A percentile compares a stretch with the other conserved stretches of the same genome.
Evolutionary conservation across 1,140 invertebrate species (phyloP).

Genomic region (Eumeta japonica): DNA sequence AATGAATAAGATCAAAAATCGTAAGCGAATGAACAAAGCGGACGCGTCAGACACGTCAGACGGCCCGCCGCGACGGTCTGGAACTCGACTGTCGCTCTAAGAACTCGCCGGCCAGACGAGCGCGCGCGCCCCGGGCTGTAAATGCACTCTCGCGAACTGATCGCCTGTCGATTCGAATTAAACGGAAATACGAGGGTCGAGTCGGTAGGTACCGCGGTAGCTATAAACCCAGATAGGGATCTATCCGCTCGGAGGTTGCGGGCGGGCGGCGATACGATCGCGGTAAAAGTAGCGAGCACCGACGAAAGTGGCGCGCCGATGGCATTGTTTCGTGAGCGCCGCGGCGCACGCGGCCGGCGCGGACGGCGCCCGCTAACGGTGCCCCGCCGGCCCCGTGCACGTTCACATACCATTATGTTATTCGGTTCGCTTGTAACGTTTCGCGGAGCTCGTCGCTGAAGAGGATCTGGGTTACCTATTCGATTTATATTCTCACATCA

Average conservation of each 20-base stretch:
- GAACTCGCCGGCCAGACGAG: no score
- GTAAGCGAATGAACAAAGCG: no score
- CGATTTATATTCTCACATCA: no score
- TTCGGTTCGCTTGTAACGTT: no score
- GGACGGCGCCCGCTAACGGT: no score
- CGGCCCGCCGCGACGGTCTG: neutral
- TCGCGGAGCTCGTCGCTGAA: no score
- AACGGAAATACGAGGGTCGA: conserved; percentile 23
- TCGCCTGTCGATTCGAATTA: conserved; percentile 43
- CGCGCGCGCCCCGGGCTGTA: conserved; percentile 44
- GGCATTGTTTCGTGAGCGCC: conserved; percentile 11
- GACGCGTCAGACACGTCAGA: neutral
- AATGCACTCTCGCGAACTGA: conserved; percentile 51
- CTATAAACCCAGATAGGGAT: conserved; percentile 31
- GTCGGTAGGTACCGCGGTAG: no score
- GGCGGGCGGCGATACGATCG: conserved; percentile 12
- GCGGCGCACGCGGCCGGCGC: neutral
- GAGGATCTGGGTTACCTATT: no score
- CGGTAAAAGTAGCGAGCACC: conserved; percentile 11
- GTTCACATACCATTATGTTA: no score
- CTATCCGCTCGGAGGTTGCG: conserved; percentile 18
- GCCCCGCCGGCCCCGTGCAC: no score
- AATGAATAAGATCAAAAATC: no score
- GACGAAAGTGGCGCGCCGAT: conserved; percentile 7
- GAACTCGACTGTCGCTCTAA: neutral